phyloP scores from a whole-genome alignment of 2,888 invertebrate genomes.

The Seira musarum region DNA sequence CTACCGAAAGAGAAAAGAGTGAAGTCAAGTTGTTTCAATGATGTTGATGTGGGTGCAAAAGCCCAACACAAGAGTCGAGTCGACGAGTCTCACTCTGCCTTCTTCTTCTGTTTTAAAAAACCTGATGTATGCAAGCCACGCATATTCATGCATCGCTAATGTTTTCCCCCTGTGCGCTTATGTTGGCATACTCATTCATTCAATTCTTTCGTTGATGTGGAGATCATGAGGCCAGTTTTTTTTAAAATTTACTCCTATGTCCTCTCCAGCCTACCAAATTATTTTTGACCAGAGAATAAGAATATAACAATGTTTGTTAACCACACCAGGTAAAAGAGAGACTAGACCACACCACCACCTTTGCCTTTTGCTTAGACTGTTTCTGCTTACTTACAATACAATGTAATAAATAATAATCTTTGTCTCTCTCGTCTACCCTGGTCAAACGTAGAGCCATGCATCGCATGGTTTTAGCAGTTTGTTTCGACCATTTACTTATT shows the following conservation, averaged over 20 bases:
- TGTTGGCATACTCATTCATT: too few species aligned
- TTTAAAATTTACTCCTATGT: background rate
- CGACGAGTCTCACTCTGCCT: constrained; percentile 7
- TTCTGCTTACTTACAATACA: too few species aligned
- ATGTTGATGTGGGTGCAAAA: constrained; percentile 4
- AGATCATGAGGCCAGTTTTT: background rate
- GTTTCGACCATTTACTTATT: too few species aligned
- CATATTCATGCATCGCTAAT: too few species aligned
- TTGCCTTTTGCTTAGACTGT: background rate
- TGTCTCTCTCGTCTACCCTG: too few species aligned
- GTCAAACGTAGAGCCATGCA: background rate
- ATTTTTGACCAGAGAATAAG: background rate
- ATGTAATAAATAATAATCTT: too few species aligned
- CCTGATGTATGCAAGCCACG: too few species aligned
- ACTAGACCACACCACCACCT: background rate
- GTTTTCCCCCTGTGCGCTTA: too few species aligned
- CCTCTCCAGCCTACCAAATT: background rate
- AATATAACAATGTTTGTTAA: background rate
- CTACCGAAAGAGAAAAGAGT: background rate
- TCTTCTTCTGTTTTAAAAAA: background rate
- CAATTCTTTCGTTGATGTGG: too few species aligned
- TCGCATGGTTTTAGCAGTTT: too few species aligned
- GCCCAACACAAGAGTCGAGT: too few species aligned
- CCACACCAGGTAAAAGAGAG: too few species aligned
- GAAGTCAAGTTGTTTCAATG: constrained; percentile 3